Conservation (phyloP, 30 jellyfish, hydroid and myxozoan genomes). For the Chrysaora quinquecirrha region DNA sequence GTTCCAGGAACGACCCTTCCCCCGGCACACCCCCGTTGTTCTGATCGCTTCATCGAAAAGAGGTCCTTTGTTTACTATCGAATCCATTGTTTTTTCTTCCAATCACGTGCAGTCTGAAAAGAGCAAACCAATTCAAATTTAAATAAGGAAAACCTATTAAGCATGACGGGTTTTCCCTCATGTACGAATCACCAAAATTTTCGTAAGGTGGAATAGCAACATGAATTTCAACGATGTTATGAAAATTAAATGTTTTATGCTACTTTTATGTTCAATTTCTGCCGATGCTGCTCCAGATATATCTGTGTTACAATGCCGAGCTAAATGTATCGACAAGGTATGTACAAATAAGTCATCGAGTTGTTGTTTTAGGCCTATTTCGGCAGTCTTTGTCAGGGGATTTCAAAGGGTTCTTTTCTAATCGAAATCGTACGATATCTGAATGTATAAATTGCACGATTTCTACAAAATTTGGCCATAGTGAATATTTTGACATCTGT, state of each 20-base stretch:
- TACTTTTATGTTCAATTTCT: too few species aligned
- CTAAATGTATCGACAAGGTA: background rate
- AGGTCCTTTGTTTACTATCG: background rate
- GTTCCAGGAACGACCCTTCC: too few species aligned
- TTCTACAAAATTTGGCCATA: too few species aligned
- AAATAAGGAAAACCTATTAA: background rate
- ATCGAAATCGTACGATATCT: too few species aligned
- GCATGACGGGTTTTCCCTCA: background rate
- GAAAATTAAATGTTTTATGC: background rate
- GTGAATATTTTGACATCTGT: too few species aligned
- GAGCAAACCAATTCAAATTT: background rate
- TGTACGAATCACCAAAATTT: background rate
- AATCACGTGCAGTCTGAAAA: background rate
- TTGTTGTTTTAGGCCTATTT: too few species aligned
- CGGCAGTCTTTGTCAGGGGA: too few species aligned
- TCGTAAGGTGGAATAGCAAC: background rate
- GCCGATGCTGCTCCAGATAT: background rate
- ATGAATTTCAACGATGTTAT: background rate
- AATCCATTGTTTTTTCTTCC: background rate
- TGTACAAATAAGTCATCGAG: too few species aligned
- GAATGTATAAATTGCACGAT: too few species aligned
- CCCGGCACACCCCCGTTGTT: slow-evolving; percentile 1
- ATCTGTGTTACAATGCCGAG: background rate
- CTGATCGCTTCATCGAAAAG: background rate
- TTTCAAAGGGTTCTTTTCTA: too few species aligned